These are phyloP conservation scores for Caenorhabditis panamensis DNA, from an alignment of 2,888 invertebrate species.

Conservation along the genomic window DNA sequence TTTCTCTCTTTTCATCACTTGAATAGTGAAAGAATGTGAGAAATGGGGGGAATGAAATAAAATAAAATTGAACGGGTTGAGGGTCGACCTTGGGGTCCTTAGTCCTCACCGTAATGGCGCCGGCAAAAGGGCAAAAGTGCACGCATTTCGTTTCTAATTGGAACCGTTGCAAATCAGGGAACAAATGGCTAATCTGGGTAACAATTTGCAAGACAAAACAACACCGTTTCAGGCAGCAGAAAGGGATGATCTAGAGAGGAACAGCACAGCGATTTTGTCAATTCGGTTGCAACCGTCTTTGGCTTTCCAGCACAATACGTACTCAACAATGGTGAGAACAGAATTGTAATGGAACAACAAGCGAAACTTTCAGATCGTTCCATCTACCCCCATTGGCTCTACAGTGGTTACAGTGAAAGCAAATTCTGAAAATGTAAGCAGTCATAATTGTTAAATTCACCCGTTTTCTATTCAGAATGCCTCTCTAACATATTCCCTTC, in stretches of 20 bases:
- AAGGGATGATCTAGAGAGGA: conserved; percentile 71
- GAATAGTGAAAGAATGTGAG: not conserved
- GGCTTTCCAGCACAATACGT: conserved; percentile 69
- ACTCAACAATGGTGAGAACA: conserved; percentile 56
- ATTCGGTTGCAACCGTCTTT: conserved; percentile 63
- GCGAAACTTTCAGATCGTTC: conserved; percentile 46
- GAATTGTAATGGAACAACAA: not conserved
- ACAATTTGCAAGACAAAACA: too few species aligned
- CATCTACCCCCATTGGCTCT: conserved; percentile 61
- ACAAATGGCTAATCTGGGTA: too few species aligned
- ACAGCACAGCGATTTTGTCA: conserved; percentile 71
- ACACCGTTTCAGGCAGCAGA: conserved; percentile 71
- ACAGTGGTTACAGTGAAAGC: conserved; percentile 61
- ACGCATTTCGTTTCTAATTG: too few species aligned
- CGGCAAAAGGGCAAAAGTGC: conserved; percentile 31
- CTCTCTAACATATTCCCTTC: conserved; percentile 57
- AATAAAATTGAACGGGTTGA: conserved; percentile 8
- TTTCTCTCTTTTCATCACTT: not conserved
- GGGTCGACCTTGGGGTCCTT: conserved; percentile 29
- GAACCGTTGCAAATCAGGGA: too few species aligned
- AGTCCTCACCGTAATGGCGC: conserved; percentile 10
- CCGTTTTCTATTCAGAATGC: conserved; percentile 44
- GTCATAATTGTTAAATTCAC: not conserved
- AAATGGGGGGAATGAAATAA: not conserved
- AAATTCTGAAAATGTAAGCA: conserved; percentile 56